Percentiles rank a stretch among this genome's conserved stretches.
Conservation (phyloP, 2,113 vertebrate genomes). For the Chamaetylas fuelleborni region DNA sequence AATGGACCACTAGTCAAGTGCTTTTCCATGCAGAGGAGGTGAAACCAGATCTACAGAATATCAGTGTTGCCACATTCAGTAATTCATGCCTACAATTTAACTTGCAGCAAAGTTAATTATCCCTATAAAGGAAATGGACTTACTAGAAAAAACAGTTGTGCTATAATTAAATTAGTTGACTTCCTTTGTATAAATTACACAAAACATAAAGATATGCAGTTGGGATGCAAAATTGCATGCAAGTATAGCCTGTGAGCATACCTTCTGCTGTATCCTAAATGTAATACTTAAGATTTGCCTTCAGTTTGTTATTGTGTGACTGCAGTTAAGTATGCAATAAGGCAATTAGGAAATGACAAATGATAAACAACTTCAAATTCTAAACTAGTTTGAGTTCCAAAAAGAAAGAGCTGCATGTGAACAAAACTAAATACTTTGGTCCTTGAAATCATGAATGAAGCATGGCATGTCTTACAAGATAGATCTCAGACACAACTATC, state of each 20-base stretch:
- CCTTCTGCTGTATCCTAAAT: neutral
- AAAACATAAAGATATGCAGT: neutral
- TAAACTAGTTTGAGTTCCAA: neutral
- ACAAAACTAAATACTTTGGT: neutral
- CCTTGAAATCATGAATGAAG: neutral
- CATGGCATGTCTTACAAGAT: neutral
- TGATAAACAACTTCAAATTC: neutral
- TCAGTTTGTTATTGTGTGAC: neutral
- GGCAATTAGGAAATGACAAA: constrained; percentile 5
- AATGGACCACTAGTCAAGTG: neutral
- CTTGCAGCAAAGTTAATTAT: neutral
- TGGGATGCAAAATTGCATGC: neutral
- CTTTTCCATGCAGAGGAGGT: neutral
- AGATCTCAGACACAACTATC: neutral
- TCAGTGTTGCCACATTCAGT: neutral
- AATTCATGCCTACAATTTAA: neutral
- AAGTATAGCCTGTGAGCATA: neutral
- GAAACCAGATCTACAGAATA: neutral
- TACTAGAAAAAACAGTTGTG: neutral
- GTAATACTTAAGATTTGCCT: neutral
- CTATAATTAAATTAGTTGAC: neutral
- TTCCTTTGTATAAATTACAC: neutral
- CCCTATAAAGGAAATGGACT: neutral
- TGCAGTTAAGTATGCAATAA: neutral
- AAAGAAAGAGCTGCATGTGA: neutral